A percentile compares a stretch with the other conserved stretches of the same genome.
These are phyloP conservation scores for Drosophila suzukii DNA, from an alignment of 1,140 invertebrate genomes.

Conservation along the genomic window DNA sequence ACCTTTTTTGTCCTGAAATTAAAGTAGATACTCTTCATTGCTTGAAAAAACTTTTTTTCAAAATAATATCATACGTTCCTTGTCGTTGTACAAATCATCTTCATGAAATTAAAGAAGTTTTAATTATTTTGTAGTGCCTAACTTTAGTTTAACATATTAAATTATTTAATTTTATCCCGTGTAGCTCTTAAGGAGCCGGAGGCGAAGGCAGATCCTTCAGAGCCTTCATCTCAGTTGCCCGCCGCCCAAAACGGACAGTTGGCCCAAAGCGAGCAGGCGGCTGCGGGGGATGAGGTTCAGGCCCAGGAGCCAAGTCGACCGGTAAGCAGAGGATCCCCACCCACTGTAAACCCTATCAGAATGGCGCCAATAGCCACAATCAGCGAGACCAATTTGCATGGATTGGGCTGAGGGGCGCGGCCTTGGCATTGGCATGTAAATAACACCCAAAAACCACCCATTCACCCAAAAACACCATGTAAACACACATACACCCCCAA, in stretches of 20 bases:
- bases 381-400: slow-evolving; percentile 74
- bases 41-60: too few species aligned
- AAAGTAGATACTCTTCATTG: too few species aligned
- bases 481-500: slow-evolving; percentile 16
- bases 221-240: slow-evolving; percentile 8
- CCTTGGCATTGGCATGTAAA: slow-evolving; percentile 38
- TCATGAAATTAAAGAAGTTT: too few species aligned
- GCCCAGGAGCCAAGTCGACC: slow-evolving; percentile 46
- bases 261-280: neutral
- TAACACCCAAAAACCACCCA: slow-evolving; percentile 11
- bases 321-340: slow-evolving; percentile 67
- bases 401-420: slow-evolving; percentile 49
- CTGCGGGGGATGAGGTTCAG: neutral
- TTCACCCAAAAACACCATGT: neutral
- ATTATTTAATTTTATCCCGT: neutral
- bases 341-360: slow-evolving; percentile 52
- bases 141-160: neutral
- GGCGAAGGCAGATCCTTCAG: slow-evolving; percentile 13
- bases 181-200: slow-evolving; percentile 24
- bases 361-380: slow-evolving; percentile 78
- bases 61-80: too few species aligned
- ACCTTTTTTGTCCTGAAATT: too few species aligned
- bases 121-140: neutral
- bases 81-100: too few species aligned
- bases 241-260: slow-evolving; percentile 28